Base-by-base conservation (phyloP, 2,113 vertebrate species). In the Elephantulus edwardii region DNA sequence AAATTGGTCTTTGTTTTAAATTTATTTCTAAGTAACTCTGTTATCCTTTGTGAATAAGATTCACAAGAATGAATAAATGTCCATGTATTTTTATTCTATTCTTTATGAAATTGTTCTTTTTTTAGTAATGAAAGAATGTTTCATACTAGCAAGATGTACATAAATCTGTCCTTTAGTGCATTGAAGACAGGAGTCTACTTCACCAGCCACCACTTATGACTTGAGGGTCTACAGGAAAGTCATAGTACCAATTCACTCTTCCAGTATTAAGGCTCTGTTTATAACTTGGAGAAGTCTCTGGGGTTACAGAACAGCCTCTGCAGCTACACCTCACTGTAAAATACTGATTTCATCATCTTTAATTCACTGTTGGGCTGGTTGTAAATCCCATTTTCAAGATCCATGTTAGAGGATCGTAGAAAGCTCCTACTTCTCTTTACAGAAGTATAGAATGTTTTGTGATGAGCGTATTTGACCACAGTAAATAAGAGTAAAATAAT, bases 41-140 rank as follows among this genome's bases (percentile, higher is more conserved):
- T 74, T 83, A 93, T 91, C 74, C 48, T 83, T 87, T 81, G 64
- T 83, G 71, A 52, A 46, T 79, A 46, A 70, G 83, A 70, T 13
- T 71, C 28, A 38, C 72, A 66, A 48, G 13, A 80, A 83, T 80
- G 48, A 71, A 28, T 78, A 74, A 66, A 60, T 52, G 16, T 54
- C 22, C 30, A 20, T 62, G 66, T 44, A 16, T 28, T 64, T 75
- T 74, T 72, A 26, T 46, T 88, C 22, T 91, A 8, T 85, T n/a
- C 52, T 71, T 89, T 24, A 50, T 48, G 19, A n/a, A 75, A 62
- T 48, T 11, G 48, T 20, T 35, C 38, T 20, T 38, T 42, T 50
- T 44, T 72, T 72, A 77, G 19, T 42, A 62, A 12, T 89, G 38
- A 64, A 71, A 50, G 22, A 38, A 78, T 66, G 2, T 84, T 46